phyloP scores from a whole-genome alignment of 2,888 invertebrate genomes.

The Synanthedon myopaeformis region DNA sequence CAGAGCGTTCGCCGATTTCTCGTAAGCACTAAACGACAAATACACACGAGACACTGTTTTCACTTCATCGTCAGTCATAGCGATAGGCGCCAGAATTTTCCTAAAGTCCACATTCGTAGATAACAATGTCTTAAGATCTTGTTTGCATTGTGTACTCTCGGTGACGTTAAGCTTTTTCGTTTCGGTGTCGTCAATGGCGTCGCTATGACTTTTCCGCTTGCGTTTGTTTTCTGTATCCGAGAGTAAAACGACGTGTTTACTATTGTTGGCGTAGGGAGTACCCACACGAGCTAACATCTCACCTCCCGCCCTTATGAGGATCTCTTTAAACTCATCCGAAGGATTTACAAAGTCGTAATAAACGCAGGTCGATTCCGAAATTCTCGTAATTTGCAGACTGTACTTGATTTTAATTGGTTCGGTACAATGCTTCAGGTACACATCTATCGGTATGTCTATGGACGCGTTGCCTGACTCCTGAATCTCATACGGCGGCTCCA shows the following conservation, averaged over 20 bases:
- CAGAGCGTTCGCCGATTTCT: constrained; percentile 41
- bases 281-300: constrained; percentile 43
- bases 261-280: constrained; percentile 14
- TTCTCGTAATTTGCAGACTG: constrained; percentile 53
- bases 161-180: constrained; percentile 41
- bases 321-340: constrained; percentile 39
- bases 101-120: constrained; percentile 34
- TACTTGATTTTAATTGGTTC: constrained; percentile 54
- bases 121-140: constrained; percentile 18
- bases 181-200: constrained; percentile 9
- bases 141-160: constrained; percentile 40
- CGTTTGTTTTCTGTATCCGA: constrained; percentile 29
- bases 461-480: constrained; percentile 61
- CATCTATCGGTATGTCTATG: constrained; percentile 59
- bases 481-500: constrained; percentile 65
- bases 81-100: constrained; percentile 39
- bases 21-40: constrained; percentile 41
- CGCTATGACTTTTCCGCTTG: constrained; percentile 4
- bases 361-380: constrained; percentile 42
- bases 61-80: constrained; percentile 53
- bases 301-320: constrained; percentile 54
- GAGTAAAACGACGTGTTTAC: constrained; percentile 35
- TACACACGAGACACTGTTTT: constrained; percentile 45
- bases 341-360: constrained; percentile 60
- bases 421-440: constrained; percentile 55